Conservation (phyloP, 2,888 invertebrate genomes). For the Pristionchus entomophagus region DNA sequence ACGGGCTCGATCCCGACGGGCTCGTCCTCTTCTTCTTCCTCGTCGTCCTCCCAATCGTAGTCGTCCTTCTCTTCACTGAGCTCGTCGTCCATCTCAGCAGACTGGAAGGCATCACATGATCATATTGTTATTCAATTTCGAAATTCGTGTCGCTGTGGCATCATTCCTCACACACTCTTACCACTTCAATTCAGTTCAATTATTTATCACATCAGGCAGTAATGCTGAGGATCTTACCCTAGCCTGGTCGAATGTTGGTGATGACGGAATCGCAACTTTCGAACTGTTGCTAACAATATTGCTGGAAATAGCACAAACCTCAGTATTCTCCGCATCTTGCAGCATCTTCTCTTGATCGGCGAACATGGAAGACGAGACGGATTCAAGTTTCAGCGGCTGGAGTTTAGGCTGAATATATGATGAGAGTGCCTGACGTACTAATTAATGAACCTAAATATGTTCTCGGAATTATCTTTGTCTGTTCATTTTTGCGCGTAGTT, state of each 20-base stretch:
- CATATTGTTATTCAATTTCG: background rate
- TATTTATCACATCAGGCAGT: no score
- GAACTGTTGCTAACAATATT: no score
- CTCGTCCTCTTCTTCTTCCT: conserved; percentile 3
- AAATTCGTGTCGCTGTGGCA: no score
- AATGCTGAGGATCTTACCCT: no score
- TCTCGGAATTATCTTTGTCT: no score
- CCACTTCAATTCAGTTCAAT: no score
- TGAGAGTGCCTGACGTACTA: no score
- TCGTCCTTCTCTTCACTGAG: background rate
- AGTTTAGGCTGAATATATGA: background rate
- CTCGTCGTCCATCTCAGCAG: background rate
- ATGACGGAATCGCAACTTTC: no score
- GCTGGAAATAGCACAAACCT: background rate
- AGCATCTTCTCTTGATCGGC: conserved; percentile 9
- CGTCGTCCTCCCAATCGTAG: background rate
- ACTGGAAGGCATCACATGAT: background rate
- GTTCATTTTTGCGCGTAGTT: no score
- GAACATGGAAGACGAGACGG: background rate
- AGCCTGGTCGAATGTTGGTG: no score
- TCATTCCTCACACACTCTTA: no score
- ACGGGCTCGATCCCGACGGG: background rate
- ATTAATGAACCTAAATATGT: no score
- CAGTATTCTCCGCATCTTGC: background rate
- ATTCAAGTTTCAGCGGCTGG: background rate